Evolutionary conservation across 2,888 invertebrate species (phyloP).

Genomic region (Conistra vaccinii): DNA sequence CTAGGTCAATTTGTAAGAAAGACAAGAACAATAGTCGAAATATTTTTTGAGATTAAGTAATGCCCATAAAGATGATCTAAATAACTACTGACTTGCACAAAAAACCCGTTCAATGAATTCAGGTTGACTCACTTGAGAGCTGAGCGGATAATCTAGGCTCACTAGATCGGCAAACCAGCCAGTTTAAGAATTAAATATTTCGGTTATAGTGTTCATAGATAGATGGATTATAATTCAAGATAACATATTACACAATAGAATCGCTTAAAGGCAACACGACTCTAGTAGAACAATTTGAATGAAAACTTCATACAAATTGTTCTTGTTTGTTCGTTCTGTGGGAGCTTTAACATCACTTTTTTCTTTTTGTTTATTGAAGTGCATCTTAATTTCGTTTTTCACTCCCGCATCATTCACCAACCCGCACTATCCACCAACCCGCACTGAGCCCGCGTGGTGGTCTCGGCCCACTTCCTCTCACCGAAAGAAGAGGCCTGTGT

Average conservation of each 20-base stretch:
- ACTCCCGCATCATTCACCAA: not conserved
- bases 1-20: constrained; percentile 28
- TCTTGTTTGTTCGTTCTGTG: too few species aligned
- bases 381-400: not conserved
- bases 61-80: constrained; percentile 41
- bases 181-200: not conserved
- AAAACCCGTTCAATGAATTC: constrained; percentile 22
- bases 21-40: constrained; percentile 35
- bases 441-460: too few species aligned
- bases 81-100: constrained; percentile 32
- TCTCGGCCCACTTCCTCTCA: too few species aligned
- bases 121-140: constrained; percentile 17
- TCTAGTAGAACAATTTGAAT: too few species aligned
- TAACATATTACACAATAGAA: not conserved
- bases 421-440: too few species aligned
- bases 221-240: not conserved
- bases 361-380: not conserved
- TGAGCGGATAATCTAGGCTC: not conserved
- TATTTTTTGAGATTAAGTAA: constrained; percentile 15
- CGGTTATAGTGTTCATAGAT: not conserved
- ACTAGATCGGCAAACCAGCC: not conserved
- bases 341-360: not conserved
- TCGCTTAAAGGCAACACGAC: not conserved
- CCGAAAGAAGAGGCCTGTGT: too few species aligned
- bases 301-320: too few species aligned